Percentiles rank a stretch among this genome's conserved stretches.
Conservation (phyloP, 2,888 invertebrate species). For the Meganola albula region DNA sequence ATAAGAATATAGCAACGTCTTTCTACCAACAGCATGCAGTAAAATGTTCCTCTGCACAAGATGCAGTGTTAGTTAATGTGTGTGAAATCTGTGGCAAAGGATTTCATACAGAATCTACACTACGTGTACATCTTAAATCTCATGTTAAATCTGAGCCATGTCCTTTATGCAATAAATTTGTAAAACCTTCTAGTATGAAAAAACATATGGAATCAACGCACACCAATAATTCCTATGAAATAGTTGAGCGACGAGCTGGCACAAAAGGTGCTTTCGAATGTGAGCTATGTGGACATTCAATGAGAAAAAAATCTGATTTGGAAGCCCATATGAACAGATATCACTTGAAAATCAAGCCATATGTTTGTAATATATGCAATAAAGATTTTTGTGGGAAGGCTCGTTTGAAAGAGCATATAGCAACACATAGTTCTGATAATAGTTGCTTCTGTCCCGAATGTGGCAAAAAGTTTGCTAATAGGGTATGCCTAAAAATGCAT, state of each 20-base stretch:
- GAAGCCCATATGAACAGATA: conserved; percentile 39
- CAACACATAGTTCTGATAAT: conserved; percentile 30
- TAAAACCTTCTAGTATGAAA: conserved; percentile 26
- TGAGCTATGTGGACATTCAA: conserved; percentile 29
- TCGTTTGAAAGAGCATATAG: conserved; percentile 33
- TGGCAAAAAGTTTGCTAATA: conserved; percentile 39
- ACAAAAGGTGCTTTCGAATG: too few species aligned
- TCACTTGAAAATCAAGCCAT: conserved; percentile 38
- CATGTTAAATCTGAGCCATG: conserved; percentile 36
- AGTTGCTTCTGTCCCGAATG: conserved; percentile 34
- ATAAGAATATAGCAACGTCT: conserved; percentile 34
- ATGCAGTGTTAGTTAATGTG: conserved; percentile 19
- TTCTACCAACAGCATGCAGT: conserved; percentile 38
- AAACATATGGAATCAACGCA: conserved; percentile 36
- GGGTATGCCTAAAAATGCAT: conserved; percentile 42
- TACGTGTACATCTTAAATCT: conserved; percentile 30
- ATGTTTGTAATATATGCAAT: conserved; percentile 32
- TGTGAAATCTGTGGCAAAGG: conserved; percentile 42
- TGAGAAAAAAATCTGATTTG: conserved; percentile 30
- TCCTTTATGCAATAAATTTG: conserved; percentile 27
- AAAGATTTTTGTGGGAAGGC: conserved; percentile 38
- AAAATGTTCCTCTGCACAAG: conserved; percentile 27
- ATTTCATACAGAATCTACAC: conserved; percentile 26
- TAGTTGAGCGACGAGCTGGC: too few species aligned
- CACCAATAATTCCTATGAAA: neutral